A percentile compares a stretch with the other conserved stretches of the same genome.
phyloP scores from a whole-genome alignment of 1,140 invertebrate genomes.

The Brachionus plicatilis region DNA sequence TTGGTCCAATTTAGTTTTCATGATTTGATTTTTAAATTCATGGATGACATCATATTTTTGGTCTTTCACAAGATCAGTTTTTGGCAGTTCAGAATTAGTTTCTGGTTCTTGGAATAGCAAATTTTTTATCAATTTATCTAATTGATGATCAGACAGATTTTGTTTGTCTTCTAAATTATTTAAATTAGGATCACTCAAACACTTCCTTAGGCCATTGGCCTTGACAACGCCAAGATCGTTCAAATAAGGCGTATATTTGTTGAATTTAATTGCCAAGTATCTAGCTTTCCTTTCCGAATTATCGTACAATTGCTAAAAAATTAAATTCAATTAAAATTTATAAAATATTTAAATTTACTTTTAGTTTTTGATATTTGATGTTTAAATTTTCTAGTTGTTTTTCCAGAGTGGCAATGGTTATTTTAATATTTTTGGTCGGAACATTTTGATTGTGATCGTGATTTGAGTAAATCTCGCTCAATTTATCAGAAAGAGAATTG shows the following conservation, averaged over 20 bases:
- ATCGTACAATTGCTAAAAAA: not conserved
- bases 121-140: not conserved
- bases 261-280: not conserved
- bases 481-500: not conserved
- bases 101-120: not conserved
- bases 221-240: not conserved
- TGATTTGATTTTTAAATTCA: not conserved
- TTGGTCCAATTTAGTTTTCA: not conserved
- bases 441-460: not conserved
- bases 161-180: not conserved
- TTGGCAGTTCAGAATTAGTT: not conserved
- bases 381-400: conserved; percentile 3
- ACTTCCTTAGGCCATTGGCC: not conserved
- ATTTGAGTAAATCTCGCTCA: conserved; percentile 1
- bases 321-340: not conserved
- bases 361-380: not conserved
- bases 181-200: not conserved
- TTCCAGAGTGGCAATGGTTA: not conserved
- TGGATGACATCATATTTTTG: not conserved
- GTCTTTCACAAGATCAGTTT: not conserved
- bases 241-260: not conserved
- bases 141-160: not conserved
- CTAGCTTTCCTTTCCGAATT: not conserved
- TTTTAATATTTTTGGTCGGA: not conserved
- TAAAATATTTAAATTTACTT: not conserved